Percentiles rank a stretch among this genome's conserved stretches.
Evolutionary conservation across 2,797 vertebrate genomes (phyloP).

Genomic region (Trematomus bernacchii): DNA sequence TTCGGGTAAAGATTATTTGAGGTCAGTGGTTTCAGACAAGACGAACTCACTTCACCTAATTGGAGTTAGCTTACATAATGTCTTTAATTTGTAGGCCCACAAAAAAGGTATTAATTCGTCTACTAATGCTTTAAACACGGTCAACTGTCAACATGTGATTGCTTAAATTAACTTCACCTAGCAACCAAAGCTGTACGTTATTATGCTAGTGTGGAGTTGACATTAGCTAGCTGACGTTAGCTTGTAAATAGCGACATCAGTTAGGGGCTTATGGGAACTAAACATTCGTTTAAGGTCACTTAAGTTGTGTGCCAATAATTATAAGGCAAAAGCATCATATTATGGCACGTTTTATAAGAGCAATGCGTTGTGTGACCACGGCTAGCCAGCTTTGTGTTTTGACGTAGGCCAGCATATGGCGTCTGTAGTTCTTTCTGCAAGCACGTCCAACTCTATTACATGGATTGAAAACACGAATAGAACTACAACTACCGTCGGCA

Average conservation of each 20-base stretch:
- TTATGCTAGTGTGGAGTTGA: slow-evolving; percentile 2
- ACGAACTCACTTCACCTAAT: neutral
- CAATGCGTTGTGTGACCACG: slow-evolving; percentile 45
- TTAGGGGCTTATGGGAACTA: fast-evolving
- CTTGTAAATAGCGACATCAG: neutral
- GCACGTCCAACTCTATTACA: slow-evolving; percentile 14
- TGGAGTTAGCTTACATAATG: neutral
- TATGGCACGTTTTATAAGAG: neutral
- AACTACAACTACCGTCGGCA: slow-evolving; percentile 81
- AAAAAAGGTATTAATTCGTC: neutral
- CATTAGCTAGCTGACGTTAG: slow-evolving; percentile 29
- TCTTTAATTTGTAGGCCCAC: neutral
- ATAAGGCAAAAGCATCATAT: neutral
- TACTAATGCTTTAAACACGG: fast-evolving
- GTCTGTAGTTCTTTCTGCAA: slow-evolving; percentile 75
- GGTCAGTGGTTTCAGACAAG: neutral
- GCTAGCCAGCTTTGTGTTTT: slow-evolving; percentile 46
- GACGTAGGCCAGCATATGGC: slow-evolving; percentile 32
- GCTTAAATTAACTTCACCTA: neutral
- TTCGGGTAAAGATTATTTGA: neutral
- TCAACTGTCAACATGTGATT: fast-evolving
- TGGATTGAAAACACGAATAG: fast-evolving
- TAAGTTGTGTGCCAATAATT: neutral
- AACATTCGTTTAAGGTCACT: neutral
- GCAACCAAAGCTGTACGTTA: too few species aligned